These are phyloP conservation scores for Pinctada fucata DNA, from an alignment of 2,888 invertebrate genomes.

Conservation along the genomic window DNA sequence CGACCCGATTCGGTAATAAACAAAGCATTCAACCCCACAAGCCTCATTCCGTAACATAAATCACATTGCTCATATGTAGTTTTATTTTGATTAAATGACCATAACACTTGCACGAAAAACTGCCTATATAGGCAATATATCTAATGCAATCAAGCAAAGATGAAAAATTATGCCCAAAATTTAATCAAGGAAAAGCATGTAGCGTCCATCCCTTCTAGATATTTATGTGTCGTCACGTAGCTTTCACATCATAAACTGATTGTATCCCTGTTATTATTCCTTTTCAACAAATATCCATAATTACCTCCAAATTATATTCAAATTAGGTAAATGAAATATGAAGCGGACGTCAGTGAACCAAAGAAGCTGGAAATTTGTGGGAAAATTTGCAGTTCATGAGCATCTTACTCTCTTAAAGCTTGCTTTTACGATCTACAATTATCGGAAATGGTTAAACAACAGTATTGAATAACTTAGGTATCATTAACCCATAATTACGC, in stretches of 20 bases:
- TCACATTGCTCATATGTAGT: conserved; percentile 1
- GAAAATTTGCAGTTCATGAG: not conserved
- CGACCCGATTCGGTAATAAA: not conserved
- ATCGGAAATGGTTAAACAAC: not conserved
- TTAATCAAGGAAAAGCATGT: not conserved
- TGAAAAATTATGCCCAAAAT: conserved; percentile 3
- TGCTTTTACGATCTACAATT: not conserved
- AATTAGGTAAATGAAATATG: conserved; percentile 29
- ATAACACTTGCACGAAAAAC: not conserved
- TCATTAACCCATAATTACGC: no score
- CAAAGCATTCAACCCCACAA: not conserved
- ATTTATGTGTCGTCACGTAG: conserved; percentile 23
- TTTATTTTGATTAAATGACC: conserved; percentile 1
- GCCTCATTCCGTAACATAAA: not conserved
- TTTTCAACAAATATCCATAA: conserved; percentile 16
- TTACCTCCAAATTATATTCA: conserved; percentile 23
- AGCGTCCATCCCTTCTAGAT: not conserved
- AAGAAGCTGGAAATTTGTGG: not conserved
- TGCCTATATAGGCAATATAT: not conserved
- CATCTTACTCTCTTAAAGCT: not conserved
- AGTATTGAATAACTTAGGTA: no score
- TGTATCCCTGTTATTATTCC: conserved; percentile 9
- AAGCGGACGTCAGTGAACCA: not conserved
- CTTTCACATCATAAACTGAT: conserved; percentile 20
- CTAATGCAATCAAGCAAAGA: not conserved